Evolutionary conservation across 2,888 invertebrate species (phyloP).

Genomic region (Drosophila formosana): DNA sequence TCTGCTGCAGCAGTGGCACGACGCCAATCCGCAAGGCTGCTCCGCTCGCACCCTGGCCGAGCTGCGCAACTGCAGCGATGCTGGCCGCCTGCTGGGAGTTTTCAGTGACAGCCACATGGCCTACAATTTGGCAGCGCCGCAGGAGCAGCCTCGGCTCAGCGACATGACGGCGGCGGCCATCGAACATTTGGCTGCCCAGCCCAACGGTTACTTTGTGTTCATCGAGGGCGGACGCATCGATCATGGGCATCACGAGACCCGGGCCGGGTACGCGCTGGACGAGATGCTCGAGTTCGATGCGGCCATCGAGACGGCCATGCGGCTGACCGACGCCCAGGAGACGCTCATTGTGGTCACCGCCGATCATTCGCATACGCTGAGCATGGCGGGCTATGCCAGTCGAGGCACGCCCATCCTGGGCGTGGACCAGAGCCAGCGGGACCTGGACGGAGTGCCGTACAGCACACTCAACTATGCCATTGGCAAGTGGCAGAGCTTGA

Average conservation of each 20-base stretch:
- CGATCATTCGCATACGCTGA: conserved; percentile 92
- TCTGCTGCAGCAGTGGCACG: conserved; percentile 85
- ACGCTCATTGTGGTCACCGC: conserved; percentile 92
- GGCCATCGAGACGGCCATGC: conserved; percentile 88
- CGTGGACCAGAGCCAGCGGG: conserved; percentile 67
- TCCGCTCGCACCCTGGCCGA: conserved; percentile 87
- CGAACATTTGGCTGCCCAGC: conserved; percentile 86
- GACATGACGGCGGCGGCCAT: conserved; percentile 90
- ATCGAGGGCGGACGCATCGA: conserved; percentile 90
- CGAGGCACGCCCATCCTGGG: conserved; percentile 87
- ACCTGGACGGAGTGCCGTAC: conserved; percentile 85
- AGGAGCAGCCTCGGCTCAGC: conserved; percentile 87
- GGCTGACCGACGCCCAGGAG: conserved; percentile 87
- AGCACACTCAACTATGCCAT: conserved; percentile 90
- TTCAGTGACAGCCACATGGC: conserved; percentile 86
- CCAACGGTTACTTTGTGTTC: conserved; percentile 87
- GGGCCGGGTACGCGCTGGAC: conserved; percentile 89
- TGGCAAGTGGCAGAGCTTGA: conserved; percentile 86
- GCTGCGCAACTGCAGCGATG: conserved; percentile 86
- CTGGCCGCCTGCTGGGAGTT: conserved; percentile 80
- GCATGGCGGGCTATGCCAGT: conserved; percentile 90
- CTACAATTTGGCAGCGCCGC: conserved; percentile 86
- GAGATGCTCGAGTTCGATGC: conserved; percentile 92
- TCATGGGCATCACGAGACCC: conserved; percentile 90
- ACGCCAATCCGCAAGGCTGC: conserved; percentile 85